Base-by-base conservation (phyloP, 2,888 invertebrate species). In the Tetragonula carbonaria region DNA sequence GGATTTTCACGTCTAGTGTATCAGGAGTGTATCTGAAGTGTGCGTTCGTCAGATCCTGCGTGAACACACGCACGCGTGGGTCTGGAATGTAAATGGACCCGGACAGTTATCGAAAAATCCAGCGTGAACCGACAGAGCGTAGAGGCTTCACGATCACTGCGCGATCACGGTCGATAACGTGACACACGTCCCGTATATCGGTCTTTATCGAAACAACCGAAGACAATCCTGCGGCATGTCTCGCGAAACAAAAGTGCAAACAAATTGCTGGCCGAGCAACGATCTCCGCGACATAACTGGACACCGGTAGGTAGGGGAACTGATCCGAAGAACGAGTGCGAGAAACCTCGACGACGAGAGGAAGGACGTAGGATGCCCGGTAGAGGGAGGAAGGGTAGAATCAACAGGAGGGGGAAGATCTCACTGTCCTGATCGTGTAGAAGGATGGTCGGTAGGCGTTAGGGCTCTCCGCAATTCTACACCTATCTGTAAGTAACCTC, bases 261-360 rank as follows among this genome's bases (percentile, higher is more conserved):
- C 76, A 76, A 79, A 74, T 85, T 82, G 85, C 82, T 70, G 84
- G 63, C 79, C 66, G 67, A 73, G 38, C 77, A 81, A 86, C 84
- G 92, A 92, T 93, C 92, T 91, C 92, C 92, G 91, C 92, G 93
- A 94, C 94, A 93, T 94, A 94, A 94, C 94, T 94, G 93, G 93
- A 94, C 92, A 93, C 91, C 91, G 91, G 91, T 91, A 93, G 93
- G 94, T 93, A 94, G 94, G 94, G 93, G 94, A 93, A 94, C 92
- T 93, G 93, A 93, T 92, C 92, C 91, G 90, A 86, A 89, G 86
- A 88, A 89, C 82, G 80, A 84, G 71, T 66, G 78, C 72, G 70
- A 11, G 88, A 79, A 3, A 28, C 80, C 80, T 73, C 57, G 71
- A 75, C 59, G 80, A 84, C 82, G 59, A 59, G 83, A 72, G 81